Percentiles rank a stretch among this genome's conserved stretches.
Evolutionary conservation across 2,888 invertebrate species (phyloP).

Genomic region (Orgyia antiqua): DNA sequence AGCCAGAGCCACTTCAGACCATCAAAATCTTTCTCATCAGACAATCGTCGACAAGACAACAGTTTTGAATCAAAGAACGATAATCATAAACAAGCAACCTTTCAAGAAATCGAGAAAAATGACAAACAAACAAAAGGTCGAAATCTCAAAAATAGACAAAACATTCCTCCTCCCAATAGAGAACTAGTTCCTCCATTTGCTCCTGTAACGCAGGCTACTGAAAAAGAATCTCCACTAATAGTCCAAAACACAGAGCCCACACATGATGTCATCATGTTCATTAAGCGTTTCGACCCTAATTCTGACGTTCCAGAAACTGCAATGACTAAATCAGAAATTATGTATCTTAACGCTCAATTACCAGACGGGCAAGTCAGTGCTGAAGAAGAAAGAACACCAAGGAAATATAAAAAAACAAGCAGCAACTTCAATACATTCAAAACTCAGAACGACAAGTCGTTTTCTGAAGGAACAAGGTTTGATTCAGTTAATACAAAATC

Average conservation of each 20-base stretch:
- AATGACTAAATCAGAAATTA: conserved; percentile 60
- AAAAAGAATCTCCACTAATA: conserved; percentile 31
- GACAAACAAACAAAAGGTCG: conserved; percentile 19
- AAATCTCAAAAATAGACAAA: conserved; percentile 8
- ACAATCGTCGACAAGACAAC: conserved; percentile 10
- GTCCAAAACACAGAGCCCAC: conserved; percentile 25
- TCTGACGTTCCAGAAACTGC: conserved; percentile 54
- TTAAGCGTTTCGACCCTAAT: conserved; percentile 68
- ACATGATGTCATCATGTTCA: conserved; percentile 60
- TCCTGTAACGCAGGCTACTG: conserved; percentile 38
- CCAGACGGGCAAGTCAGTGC: conserved; percentile 57
- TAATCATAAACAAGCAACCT: conserved; percentile 33
- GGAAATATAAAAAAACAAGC: conserved; percentile 46
- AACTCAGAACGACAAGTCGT: conserved; percentile 42
- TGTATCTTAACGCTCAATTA: conserved; percentile 54
- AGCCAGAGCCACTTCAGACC: conserved; percentile 54
- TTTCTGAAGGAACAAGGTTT: conserved; percentile 39
- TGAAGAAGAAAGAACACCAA: conserved; percentile 56
- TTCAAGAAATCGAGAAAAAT: conserved; percentile 41
- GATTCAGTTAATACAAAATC: conserved; percentile 51
- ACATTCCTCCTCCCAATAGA: conserved; percentile 37
- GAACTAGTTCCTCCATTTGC: conserved; percentile 44
- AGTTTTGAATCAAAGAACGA: conserved; percentile 20
- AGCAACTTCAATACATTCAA: conserved; percentile 47
- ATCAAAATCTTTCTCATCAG: conserved; percentile 76